A percentile compares a stretch with the other conserved stretches of the same genome.
Evolutionary conservation across 2,888 invertebrate species (phyloP).

Genomic region (Gari tellinella): DNA sequence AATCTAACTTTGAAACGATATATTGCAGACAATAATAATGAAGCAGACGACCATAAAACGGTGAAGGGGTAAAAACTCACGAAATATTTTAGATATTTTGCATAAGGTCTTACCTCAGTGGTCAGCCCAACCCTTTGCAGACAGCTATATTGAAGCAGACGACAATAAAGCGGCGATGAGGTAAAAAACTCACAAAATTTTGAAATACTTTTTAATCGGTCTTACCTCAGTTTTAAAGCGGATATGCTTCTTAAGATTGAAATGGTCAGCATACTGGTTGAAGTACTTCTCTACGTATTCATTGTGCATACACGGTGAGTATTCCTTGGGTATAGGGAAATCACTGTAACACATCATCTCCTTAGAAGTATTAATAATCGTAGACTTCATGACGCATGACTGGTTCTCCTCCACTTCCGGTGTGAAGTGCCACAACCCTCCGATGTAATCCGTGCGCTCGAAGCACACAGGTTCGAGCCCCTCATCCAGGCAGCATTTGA

Average conservation of each 20-base stretch:
- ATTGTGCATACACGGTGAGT: slow-evolving; percentile 83
- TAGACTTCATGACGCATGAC: slow-evolving; percentile 80
- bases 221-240: slow-evolving; percentile 76
- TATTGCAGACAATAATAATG: too few relatives aligned
- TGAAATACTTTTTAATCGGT: too few relatives aligned
- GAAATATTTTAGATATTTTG: too few relatives aligned
- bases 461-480: slow-evolving; percentile 78
- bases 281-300: slow-evolving; percentile 80
- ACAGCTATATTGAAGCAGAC: too few relatives aligned
- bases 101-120: too few relatives aligned
- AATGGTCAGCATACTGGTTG: slow-evolving; percentile 80
- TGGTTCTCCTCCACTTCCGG: slow-evolving; percentile 67
- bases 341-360: slow-evolving; percentile 83
- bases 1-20: too few relatives aligned
- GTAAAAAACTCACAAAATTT: too few relatives aligned
- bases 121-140: too few relatives aligned
- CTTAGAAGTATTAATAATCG: slow-evolving; percentile 81
- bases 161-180: too few relatives aligned
- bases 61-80: too few relatives aligned
- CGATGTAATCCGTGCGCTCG: slow-evolving; percentile 76
- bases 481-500: slow-evolving; percentile 80
- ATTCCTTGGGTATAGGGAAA: slow-evolving; percentile 82
- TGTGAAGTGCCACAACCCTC: slow-evolving; percentile 81
- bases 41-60: too few relatives aligned
- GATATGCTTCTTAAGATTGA: slow-evolving; percentile 77